Base-by-base conservation (phyloP, 2,113 vertebrate genomes). In the Sander lucioperca region DNA sequence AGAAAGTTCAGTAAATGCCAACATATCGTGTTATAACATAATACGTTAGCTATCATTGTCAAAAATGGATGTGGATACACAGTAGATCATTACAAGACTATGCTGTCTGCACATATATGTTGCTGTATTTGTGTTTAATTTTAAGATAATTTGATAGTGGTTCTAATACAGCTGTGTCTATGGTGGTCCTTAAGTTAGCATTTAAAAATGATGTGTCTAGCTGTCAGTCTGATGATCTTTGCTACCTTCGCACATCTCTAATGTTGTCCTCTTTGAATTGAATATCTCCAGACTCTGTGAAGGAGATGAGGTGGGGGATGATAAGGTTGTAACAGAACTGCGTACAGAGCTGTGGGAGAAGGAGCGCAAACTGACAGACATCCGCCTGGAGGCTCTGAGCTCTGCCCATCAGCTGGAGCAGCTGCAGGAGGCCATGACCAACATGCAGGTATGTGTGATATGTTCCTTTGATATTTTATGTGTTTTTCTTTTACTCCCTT, bases 321-420 rank as follows among this genome's bases (percentile, higher is more conserved):
- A 98, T 81, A 99, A 97, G 86, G 97, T 97, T 65, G 98, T 99
- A 19, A 96, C 97, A 0, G 96, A 96, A 25, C 94, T 99, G 77
- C 97, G 98, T n/a, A 94, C 97, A 0, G 98, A 99, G 90, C 94
- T 99, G 30, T 99, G 98, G 98, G 97, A 99, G 89, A 99, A 99
- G 88, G 98, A 99, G 79, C 96, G 97, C 90, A 99, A 99, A 89
- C 95, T 99, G 43, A 99, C 98, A 0, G 98, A 99, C 80, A 98
- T 99, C 85, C 97, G 98, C 5, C 88, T 99, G 80, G 98, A 99
- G 91, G 98, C 98, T 51, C 95, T 99, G 5, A 98, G 94, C 93
- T 99, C 98, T 0, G 98, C 98, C 66, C 97, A 98, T 83, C 98
- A 98, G 84, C 95, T 99, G 82, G 98, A 99, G 87, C 98, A 99